Evolutionary conservation across 37 sponge, comb jelly and placozoan genomes (phyloP).

Genomic region (Beroe forskalii): DNA sequence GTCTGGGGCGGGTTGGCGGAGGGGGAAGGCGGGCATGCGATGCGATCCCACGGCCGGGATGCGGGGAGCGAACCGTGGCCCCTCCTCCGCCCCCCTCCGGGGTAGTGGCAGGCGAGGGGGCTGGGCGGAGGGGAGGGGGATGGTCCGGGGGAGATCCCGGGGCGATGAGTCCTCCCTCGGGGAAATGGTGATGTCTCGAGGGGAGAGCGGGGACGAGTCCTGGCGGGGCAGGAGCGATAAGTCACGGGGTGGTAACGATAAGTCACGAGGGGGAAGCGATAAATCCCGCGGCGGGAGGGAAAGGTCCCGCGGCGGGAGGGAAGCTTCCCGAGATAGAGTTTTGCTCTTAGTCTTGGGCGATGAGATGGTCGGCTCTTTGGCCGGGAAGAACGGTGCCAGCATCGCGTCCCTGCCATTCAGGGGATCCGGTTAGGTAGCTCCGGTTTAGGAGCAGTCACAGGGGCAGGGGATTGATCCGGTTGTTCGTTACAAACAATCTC

Average conservation of each 20-base stretch:
- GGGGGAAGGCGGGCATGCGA: neutral
- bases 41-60: neutral
- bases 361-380: neutral
- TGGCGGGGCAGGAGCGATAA: neutral
- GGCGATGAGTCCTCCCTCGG: neutral
- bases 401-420: neutral
- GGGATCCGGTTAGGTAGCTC: neutral
- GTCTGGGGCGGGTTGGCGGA: conserved; percentile 32
- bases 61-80: conserved; percentile 13
- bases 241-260: neutral
- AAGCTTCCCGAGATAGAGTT: neutral
- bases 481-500: too few species aligned
- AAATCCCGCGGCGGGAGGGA: neutral
- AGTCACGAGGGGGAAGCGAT: neutral
- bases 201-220: too few species aligned
- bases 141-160: neutral
- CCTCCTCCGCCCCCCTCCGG: neutral
- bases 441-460: too few species aligned
- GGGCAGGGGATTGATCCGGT: too few species aligned
- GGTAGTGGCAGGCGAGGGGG: neutral
- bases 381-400: neutral
- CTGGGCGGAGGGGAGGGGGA: neutral
- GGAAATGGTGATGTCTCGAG: neutral
- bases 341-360: neutral
- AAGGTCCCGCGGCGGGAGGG: neutral